Base-by-base conservation (phyloP, 2,797 vertebrate species). In the Amblyopsis hoosieri region DNA sequence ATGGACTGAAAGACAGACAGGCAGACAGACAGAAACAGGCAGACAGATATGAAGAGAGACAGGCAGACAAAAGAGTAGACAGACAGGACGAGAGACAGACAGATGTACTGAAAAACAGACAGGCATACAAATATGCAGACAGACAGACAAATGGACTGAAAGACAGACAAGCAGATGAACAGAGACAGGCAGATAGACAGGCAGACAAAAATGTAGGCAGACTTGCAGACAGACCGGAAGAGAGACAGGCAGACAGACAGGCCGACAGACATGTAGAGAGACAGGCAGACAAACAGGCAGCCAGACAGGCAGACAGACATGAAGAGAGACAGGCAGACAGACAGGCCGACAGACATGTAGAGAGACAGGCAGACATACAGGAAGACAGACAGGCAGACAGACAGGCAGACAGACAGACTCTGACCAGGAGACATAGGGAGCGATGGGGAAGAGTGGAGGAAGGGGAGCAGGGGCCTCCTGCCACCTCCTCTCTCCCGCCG, bases 391-490 rank as follows among this genome's bases (percentile, higher is more conserved):
- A 50, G n/a, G 5, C n/a, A n/a, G 48, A 50, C 9, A 50, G 48
- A n/a, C 48, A 53, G 17, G 2, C 15, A n/a, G 49, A 51, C 15
- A 51, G 49, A n/a, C 49, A 53, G 17, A 1, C 33, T 37, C 33
- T 37, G 33, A 37, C 33, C 33, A 37, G 33, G 8, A 37, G 33
- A 9, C 7, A 7, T 6, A 37, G 33, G 33, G 33, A 6, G 8
- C 33, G 33, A 37, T 15, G 1, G 13, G 47, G 60, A 60, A 19
- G 13, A 33, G 52, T 0, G 6, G 50, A 54, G 2, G 55, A 66
- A 14, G 45, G 55, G 0, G 2, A 15, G 5, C 23, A 29, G 57
- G 8, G 19, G 62, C 45, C 67, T 60, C 62, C 55, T 63, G 45
- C 42, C 1, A 7, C 13, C 52, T 57, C 64, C 60, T 2, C 23